phyloP scores from a whole-genome alignment of 1,140 invertebrate species.

The Laupala kohalensis region DNA sequence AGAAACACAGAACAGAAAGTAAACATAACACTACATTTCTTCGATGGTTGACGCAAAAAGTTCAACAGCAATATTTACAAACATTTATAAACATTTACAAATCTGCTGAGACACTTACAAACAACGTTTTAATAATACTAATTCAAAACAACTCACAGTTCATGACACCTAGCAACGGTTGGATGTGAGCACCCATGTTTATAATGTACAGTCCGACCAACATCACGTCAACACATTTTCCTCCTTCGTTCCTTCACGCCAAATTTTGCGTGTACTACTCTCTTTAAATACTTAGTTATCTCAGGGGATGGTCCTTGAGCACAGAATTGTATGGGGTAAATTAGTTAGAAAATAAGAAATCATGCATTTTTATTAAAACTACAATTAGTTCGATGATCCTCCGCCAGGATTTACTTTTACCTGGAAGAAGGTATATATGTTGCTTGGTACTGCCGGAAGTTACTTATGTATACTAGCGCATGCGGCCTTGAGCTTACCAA shows the following conservation, averaged over 20 bases:
- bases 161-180: too few species aligned
- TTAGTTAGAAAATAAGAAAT: background rate
- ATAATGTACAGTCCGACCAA: background rate
- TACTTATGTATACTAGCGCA: conserved; percentile 5
- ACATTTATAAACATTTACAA: too few species aligned
- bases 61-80: too few species aligned
- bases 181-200: background rate
- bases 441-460: conserved; percentile 6
- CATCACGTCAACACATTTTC: background rate
- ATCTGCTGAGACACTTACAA: too few species aligned
- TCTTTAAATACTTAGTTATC: too few species aligned
- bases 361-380: background rate
- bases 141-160: too few species aligned
- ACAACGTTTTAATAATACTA: too few species aligned
- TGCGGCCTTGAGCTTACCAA: conserved; percentile 11
- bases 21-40: too few species aligned
- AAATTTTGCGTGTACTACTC: background rate
- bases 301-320: background rate
- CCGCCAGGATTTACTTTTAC: background rate
- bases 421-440: conserved; percentile 1
- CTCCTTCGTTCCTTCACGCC: background rate
- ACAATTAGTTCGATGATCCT: background rate
- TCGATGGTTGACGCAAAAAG: too few species aligned
- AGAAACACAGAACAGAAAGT: too few species aligned
- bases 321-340: background rate